Evolutionary conservation across 2,888 invertebrate genomes (phyloP), one percentile per base, ranked within the genome.

Genomic region (Hemistola chrysoprasaria): DNA sequence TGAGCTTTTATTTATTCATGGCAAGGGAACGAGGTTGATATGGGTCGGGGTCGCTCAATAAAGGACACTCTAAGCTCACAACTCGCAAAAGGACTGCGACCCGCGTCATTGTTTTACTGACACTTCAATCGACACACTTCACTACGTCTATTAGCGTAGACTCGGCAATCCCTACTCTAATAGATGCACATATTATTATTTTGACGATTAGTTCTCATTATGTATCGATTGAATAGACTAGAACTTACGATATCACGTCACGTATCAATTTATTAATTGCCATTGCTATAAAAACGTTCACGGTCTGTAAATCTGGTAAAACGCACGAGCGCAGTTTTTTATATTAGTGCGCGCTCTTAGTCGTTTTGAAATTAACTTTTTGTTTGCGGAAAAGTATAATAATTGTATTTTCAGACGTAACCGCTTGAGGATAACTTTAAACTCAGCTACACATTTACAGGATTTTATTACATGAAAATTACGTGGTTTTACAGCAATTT

Each of bases 1-100:
- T 83, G 83, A 81, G 80, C 78, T 75, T 83, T 85, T 85, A 85
- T 83, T 86, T 86, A 87, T 87, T 86, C 86, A 86, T 83, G 76
- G 68, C 76, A 76, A 75, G 79, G 79, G 79, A 70, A 72, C 67
- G 71, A 78, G 72, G 76, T 71, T 80, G 80, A 85, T 82, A 80
- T 85, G 81, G 83, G 83, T 81, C 82, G 81, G 79, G 84, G 79
- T 76, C 83, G 78, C 66, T 71, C 66, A 70, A 77, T 77, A 82
- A 79, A 80, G 80, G 79, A 78, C 81, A 74, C 76, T 71, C 68
- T 75, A 68, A 69, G 67, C 59, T 62, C 67, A 50, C 34, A 44
- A 40, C 62, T 65, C 68, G 65, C 71, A 73, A 71, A 75, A 76
- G 67, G 75, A 70, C 71, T 67, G 59, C 60, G 56, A 64, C 63